A percentile compares a stretch with the other conserved stretches of the same genome.
These are phyloP conservation scores for Liolophura sinensis DNA, from an alignment of 1,140 invertebrate genomes.

Conservation along the genomic window DNA sequence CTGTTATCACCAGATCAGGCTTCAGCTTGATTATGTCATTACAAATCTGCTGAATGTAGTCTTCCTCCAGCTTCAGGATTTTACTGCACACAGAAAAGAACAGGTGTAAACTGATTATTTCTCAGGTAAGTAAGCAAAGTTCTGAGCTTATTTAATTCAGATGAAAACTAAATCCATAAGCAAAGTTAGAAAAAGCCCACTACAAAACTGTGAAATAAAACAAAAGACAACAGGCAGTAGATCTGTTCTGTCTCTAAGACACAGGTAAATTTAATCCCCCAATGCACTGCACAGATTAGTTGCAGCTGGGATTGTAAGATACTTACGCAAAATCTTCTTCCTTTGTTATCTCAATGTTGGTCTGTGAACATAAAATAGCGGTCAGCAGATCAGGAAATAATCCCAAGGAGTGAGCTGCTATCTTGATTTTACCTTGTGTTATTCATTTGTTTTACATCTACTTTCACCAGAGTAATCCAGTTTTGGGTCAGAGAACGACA, in stretches of 20 bases:
- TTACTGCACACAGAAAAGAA: constrained; percentile 31
- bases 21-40: constrained; percentile 93
- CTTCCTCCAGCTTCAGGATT: constrained; percentile 80
- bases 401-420: constrained; percentile 1
- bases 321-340: constrained; percentile 90
- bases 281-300: background rate
- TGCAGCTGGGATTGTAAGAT: constrained; percentile 1
- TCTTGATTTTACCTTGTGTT: too few species aligned
- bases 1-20: constrained; percentile 96
- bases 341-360: constrained; percentile 94
- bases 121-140: background rate
- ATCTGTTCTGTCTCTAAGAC: background rate
- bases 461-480: too few species aligned
- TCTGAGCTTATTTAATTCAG: background rate
- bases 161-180: background rate
- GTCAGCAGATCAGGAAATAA: background rate
- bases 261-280: background rate
- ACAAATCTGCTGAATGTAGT: constrained; percentile 90
- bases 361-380: constrained; percentile 64
- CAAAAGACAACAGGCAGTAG: background rate
- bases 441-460: too few species aligned
- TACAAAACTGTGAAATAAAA: background rate
- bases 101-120: background rate
- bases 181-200: background rate
- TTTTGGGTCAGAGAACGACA: too few species aligned